Base-by-base conservation (phyloP, 2,888 invertebrate genomes). In the Dryadula phaetusa region DNA sequence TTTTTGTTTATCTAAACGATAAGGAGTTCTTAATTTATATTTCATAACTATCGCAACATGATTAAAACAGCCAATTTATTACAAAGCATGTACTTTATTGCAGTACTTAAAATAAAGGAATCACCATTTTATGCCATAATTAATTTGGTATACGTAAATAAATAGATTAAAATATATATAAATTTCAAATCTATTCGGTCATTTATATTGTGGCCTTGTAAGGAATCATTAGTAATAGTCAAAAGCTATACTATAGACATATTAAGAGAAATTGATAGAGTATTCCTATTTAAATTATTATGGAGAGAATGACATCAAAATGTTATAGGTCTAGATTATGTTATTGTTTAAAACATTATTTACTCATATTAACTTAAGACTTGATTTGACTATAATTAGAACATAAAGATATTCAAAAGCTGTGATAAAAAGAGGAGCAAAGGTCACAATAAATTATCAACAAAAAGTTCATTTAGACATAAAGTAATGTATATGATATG, bases 391-490 rank as follows among this genome's bases (percentile, higher is more conserved):
- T 37, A 22, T 37, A 56, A 22, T 40, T 40, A 40, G 22, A 16
- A 37, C 46, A 32, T 54, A 28, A 47, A 54, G 40, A 42, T 37
- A 66, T 60, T 70, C 46, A 42, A 64, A 72, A 64, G 63, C 62
- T 67, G 42, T 68, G 70, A 71, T 72, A 70, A 69, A 63, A 64
- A 70, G 64, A 64, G 64, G 70, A 62, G 52, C 71, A 72, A 72
- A 72, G 71, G 70, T 72, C 71, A 68, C 46, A 63, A 66, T 66
- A 47, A 69, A 46, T 47, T 74, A 74, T 69, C 71, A 66, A 64
- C 62, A 64, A 65, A 52, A 69, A 70, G 61, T 60, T 65, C 46
- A 66, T 63, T 62, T 20, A 71, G 62, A 69, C 63, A 65, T 22
- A 58, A 60, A 62, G 53, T 22, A 49, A 62, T 47, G 62, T 20